Conservation (phyloP, 2,888 invertebrate genomes). For the Oscheius myriophilus region DNA sequence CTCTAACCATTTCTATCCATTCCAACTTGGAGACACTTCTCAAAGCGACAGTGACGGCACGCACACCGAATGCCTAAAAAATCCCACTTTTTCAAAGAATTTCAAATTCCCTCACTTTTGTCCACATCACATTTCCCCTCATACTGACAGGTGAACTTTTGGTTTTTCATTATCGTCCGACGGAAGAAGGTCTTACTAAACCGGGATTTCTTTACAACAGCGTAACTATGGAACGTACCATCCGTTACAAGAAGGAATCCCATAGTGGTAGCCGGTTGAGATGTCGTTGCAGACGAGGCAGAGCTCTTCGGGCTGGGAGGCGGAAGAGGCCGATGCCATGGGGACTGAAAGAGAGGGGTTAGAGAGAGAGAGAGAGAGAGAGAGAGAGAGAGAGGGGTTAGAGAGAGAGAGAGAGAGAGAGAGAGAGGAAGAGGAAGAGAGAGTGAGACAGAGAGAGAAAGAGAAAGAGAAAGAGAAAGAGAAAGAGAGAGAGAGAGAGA, state of each 20-base stretch:
- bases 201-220: too few species aligned
- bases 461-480: background rate
- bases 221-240: slow-evolving; percentile 43
- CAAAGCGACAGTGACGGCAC: slow-evolving; percentile 68
- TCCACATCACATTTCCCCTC: slow-evolving; percentile 63
- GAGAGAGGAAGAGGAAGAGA: slow-evolving; percentile 32
- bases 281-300: slow-evolving; percentile 64
- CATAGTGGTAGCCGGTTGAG: slow-evolving; percentile 68
- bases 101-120: slow-evolving; percentile 42
- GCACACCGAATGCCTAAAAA: slow-evolving; percentile 66
- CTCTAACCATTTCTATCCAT: slow-evolving; percentile 57
- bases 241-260: slow-evolving; percentile 67
- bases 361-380: background rate
- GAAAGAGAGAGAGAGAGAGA: background rate
- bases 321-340: slow-evolving; percentile 24
- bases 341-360: background rate
- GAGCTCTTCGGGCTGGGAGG: slow-evolving; percentile 55
- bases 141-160: slow-evolving; percentile 66
- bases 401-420: background rate
- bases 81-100: background rate
- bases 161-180: slow-evolving; percentile 70
- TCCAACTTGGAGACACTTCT: slow-evolving; percentile 59
- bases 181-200: slow-evolving; percentile 69
- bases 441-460: background rate
- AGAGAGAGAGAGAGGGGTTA: background rate